Evolutionary conservation across 2,113 vertebrate species (phyloP), one percentile per base, ranked within the genome.

Genomic region (Perognathus longimembris): DNA sequence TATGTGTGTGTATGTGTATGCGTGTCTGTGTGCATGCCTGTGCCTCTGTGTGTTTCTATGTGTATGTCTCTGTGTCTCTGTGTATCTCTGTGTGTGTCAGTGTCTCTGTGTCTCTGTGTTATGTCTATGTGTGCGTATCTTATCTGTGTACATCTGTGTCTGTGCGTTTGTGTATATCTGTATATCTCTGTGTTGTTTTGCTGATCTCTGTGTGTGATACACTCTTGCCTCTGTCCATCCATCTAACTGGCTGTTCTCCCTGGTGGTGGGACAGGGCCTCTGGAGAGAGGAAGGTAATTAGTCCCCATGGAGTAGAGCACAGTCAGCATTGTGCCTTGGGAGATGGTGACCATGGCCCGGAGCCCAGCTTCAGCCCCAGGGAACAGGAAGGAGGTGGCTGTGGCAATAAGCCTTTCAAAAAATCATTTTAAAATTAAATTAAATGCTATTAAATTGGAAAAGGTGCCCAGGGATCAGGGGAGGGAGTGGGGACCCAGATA

Each of bases 341-440:
- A 74, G 67, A 69, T 15, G 28, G 34, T 4, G 10, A 54, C 50
- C 17, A 3, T 34, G 71, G 82, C 90, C 88, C 89, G 88, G 61
- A 85, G 75, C 75, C 76, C 22, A 28, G 76, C 83, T 92, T 40
- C 42, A 82, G 77, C 70, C 90, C 73, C 12, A 7, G 95, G 73
- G 14, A 88, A 61, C 66, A 66, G 61, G 63, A 90, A 61, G 87
- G 7, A 59, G 63, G 77, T 4, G 36, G 50, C 17, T 15, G 61
- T 5, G 5, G 80, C 88, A 85, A 86, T n/a, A 59, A 54, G 79
- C 42, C 66, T 86, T 88, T 92, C 66, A 54, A 89, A 86, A 94
- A 96, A 93, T 92, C 92, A 94, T 95, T 96, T 94, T 34, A 34
- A 94, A 95, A 96, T 95, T 94, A 95, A 96, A 95, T 96, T 93